Base-by-base conservation (phyloP, 2,113 vertebrate species). In the Cisticola juncidis region DNA sequence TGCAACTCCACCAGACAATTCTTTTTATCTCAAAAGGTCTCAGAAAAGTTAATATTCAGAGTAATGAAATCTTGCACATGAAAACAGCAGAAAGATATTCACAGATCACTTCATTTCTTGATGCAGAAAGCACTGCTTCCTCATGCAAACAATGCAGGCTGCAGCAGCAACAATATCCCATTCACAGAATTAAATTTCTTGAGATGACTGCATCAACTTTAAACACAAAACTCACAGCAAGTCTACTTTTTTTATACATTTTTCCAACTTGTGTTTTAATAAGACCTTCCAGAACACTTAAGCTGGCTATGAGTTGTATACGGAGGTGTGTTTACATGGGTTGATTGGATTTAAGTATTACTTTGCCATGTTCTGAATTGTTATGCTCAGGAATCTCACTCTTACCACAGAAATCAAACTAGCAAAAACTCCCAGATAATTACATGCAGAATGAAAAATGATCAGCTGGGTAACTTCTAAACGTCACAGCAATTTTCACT, bases 371-470 rank as follows among this genome's bases (percentile, higher is more conserved):
- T 29, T 61, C 40, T 51, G 29, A 40, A 26, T n/a, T 66, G 36
- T 48, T 65, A 47, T 1, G 2, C 17, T 72, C 24, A 78, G 74
- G 23, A 92, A 14, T 51, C 29, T 33, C 22, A 40, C 25, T 78
- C 11, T 12, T 36, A 35, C 7, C 66, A 74, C n/a, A 86, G 57
- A 57, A 74, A 47, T 6, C 48, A 62, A 53, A 53, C 2, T 15
- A 57, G 35, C 70, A 82, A 2, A 5, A 82, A 44, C n/a, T 86
- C 66, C 26, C 47, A 40, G 77, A 7, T 61, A 47, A 47, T 9
- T 45, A 61, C 21, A 3, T 0, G 3, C 36, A n/a, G 20, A 44
- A 57, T 1, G 10, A 71, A 9, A 24, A 24, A 1, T 0, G 2
- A 48, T 53, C 51, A 74, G 28, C 26, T 53, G 40, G 21, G 22